Percentiles rank a stretch among this genome's conserved stretches.
These are phyloP conservation scores for Mormoops blainvillei DNA, from an alignment of 2,113 vertebrate genomes.

Conservation along the genomic window DNA sequence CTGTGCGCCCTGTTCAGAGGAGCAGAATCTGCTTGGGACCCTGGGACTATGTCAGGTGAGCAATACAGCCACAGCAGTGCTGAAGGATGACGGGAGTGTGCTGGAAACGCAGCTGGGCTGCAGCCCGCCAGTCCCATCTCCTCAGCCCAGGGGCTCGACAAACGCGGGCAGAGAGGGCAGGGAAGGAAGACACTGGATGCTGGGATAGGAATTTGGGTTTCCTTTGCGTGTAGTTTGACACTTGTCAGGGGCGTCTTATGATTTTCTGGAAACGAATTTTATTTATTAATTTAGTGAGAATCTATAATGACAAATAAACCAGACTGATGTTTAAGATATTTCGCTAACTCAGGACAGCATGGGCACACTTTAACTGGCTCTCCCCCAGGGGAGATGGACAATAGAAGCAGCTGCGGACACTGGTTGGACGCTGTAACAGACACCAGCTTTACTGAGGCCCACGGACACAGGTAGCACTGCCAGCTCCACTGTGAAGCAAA, in stretches of 20 bases:
- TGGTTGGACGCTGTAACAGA: no score
- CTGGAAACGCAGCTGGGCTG: not conserved
- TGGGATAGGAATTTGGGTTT: not conserved
- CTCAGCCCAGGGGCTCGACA: not conserved
- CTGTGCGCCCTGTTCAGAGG: not conserved
- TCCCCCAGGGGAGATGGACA: not conserved
- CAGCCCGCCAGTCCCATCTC: no score
- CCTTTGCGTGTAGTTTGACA: not conserved
- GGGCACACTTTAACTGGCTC: not conserved
- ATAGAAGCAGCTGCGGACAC: rapidly evolving
- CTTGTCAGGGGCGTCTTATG: not conserved
- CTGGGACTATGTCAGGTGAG: not conserved
- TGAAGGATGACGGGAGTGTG: not conserved
- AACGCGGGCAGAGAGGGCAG: rapidly evolving
- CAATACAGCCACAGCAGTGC: not conserved
- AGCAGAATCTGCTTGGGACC: not conserved
- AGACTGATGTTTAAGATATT: not conserved
- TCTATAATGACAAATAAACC: not conserved
- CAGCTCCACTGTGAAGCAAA: not conserved
- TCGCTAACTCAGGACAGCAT: not conserved
- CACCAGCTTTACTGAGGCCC: not conserved
- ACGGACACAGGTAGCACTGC: rapidly evolving
- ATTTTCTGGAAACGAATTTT: not conserved
- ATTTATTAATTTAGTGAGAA: not conserved
- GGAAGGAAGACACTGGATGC: not conserved